Conservation (phyloP, 2,888 invertebrate genomes). For the Sinodicranocentrus sp. region DNA sequence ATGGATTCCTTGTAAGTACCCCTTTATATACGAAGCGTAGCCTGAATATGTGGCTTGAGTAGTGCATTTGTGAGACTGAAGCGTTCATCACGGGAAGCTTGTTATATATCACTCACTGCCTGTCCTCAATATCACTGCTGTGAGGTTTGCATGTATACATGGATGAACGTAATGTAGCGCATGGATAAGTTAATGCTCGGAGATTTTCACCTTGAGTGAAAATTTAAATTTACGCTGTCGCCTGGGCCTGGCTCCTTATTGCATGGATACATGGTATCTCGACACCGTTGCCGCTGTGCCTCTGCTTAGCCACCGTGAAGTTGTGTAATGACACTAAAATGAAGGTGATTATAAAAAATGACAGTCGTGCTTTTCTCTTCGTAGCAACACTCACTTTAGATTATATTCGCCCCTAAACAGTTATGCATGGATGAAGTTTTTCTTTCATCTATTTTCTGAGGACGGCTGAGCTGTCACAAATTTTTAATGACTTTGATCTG, state of each 20-base stretch:
- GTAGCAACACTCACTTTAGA: too few relatives aligned
- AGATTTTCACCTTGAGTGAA: slow-evolving; percentile 8
- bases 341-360: slow-evolving; percentile 8
- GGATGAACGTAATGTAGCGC: not conserved
- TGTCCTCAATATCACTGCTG: too few relatives aligned
- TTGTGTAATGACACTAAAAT: not conserved
- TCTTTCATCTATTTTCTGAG: not conserved
- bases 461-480: not conserved
- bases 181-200: not conserved
- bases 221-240: not conserved
- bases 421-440: too few relatives aligned
- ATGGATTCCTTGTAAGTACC: slow-evolving; percentile 64
- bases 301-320: not conserved
- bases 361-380: too few relatives aligned
- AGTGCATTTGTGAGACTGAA: not conserved
- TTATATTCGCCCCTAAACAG: too few relatives aligned
- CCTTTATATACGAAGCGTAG: slow-evolving; percentile 24
- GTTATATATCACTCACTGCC: too few relatives aligned
- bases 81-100: too few relatives aligned
- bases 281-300: too few relatives aligned
- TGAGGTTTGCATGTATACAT: not conserved
- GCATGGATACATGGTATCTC: too few relatives aligned
- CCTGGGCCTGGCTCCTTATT: too few relatives aligned
- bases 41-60: not conserved
- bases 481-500: slow-evolving; percentile 34